Conservation (phyloP, 2,888 invertebrate genomes). For the Pseudococcus jackbeardsleyi region DNA sequence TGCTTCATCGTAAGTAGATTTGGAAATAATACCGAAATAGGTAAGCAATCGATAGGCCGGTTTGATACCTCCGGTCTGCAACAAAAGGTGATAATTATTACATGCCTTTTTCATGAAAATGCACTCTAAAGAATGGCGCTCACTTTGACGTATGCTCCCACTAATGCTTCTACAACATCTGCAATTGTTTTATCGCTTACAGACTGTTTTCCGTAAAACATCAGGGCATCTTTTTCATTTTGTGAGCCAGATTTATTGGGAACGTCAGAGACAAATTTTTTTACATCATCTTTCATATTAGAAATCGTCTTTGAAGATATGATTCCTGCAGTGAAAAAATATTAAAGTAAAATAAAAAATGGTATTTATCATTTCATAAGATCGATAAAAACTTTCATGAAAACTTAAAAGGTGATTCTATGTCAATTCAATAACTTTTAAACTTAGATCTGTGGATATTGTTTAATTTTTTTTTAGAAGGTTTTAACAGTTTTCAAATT, state of each 20-base stretch:
- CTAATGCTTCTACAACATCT: conserved; percentile 88
- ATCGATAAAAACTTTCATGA: too few species aligned
- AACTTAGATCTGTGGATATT: too few species aligned
- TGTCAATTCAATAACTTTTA: too few species aligned
- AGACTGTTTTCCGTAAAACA: conserved; percentile 63
- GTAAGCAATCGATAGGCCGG: conserved; percentile 75
- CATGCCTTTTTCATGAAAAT: too few species aligned
- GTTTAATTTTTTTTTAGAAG: too few species aligned
- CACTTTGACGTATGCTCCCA: conserved; percentile 80
- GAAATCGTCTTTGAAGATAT: too few species aligned
- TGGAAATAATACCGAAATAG: conserved; percentile 73
- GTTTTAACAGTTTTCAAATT: too few species aligned
- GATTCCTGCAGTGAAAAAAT: too few species aligned
- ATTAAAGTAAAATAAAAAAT: too few species aligned
- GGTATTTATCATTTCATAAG: too few species aligned
- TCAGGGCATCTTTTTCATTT: neutral
- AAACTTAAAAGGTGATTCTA: too few species aligned
- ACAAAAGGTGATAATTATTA: neutral
- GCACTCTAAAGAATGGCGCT: conserved; percentile 41
- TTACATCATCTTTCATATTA: conserved; percentile 43
- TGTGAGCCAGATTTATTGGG: neutral
- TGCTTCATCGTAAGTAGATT: neutral
- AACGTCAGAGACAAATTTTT: neutral
- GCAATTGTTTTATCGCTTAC: conserved; percentile 80
- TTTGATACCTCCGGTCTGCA: conserved; percentile 73